Base-by-base conservation (phyloP, 2,888 invertebrate genomes). In the Perizoma affinitatum region DNA sequence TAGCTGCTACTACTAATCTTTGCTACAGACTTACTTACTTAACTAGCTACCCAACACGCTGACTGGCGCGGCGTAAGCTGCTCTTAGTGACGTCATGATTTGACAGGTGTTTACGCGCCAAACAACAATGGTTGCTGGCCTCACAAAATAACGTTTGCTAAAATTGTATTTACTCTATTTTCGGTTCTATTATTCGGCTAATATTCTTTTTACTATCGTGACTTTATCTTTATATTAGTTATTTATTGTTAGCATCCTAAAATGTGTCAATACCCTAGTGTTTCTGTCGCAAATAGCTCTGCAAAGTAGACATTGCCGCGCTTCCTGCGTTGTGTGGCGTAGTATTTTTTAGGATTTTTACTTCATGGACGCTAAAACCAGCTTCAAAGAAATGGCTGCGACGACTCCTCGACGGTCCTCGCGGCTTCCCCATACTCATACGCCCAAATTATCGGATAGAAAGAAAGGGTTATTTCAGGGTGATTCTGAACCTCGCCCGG, bases 381-480 rank as follows among this genome's bases (percentile, higher is more conserved):
- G 65, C 71, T 67, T 71, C 63, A 38, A 55, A 70, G 70, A 68
- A 36, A 92, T 91, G 91, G 82, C 91, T 69, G 78, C 86, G 68
- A 78, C 74, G 63, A 91, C 92, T 34, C 92, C 92, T 9, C 80
- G 90, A 44, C 86, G 90, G 58, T 88, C 89, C 11, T 69, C 84
- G 60, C 83, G 90, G 8, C 67, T 83, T 59, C 83, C 86, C 7
- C 84, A 87, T 58, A 83, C 70, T 48, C 90, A 92, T 66, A 94
- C 95, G 1, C 94, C 95, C 3, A 93, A 93, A 72, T 88, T 95
- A 79, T 90, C 94, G 0, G 94, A 94, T 68, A 90, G 95, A 36
- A 94, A 95, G 73, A 93, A 95, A 67, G 93, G 94, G 67, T 86
- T 95, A 66, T 95, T 96, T 73, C 93, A 93, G 75, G 70, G 67